Evolutionary conservation across 35 echinoderm and acorn worm genomes (phyloP), one percentile per base, ranked within the genome.

Genomic region (Ophioderma brevispina): DNA sequence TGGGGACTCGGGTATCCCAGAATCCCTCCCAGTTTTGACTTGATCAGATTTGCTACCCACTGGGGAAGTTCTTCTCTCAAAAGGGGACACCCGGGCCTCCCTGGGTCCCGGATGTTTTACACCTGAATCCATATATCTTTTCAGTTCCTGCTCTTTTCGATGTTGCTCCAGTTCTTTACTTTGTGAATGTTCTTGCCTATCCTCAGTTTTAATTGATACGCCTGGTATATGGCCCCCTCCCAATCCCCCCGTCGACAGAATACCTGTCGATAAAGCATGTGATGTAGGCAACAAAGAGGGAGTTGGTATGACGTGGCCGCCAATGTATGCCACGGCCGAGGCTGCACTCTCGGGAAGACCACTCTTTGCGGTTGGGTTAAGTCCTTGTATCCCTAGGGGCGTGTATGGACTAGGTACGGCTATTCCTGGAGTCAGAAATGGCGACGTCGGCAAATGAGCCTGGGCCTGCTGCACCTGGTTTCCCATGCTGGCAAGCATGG

Each of bases 401-500:
- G 39, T 40, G 32, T 85, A 85, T 10, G 83, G 83, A 37, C 52
- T 37, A 35, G 46, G 83, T 36, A 85, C 70, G 17, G 59, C 59
- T 70, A 85, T 21, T 37, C 64, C 89, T n/a, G 30, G 80, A 40
- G 63, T 36, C 39, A 41, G 39, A 55, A 64, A 81, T 83, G 80
- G 80, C 34, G 39, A 63, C 42, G 64, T 32, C 14, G 75, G 82
- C 42, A 91, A n/a, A 55, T 64, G 90, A 76, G 82, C 83, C 75
- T 86, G 82, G 25, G 90, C 87, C 79, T 93, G 87, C 38, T 96
- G 94, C 2, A 89, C 83, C 52, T 96, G 94, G 78, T 43, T 96
- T 31, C 94, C 94, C 91, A 96, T 96, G 56, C 91, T 96, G 10
- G 94, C 94, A 31, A 96, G 46, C 94, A 96, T 96, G 15, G 94